Base-by-base conservation (phyloP, 2,888 invertebrate species). In the Amiota mariae region DNA sequence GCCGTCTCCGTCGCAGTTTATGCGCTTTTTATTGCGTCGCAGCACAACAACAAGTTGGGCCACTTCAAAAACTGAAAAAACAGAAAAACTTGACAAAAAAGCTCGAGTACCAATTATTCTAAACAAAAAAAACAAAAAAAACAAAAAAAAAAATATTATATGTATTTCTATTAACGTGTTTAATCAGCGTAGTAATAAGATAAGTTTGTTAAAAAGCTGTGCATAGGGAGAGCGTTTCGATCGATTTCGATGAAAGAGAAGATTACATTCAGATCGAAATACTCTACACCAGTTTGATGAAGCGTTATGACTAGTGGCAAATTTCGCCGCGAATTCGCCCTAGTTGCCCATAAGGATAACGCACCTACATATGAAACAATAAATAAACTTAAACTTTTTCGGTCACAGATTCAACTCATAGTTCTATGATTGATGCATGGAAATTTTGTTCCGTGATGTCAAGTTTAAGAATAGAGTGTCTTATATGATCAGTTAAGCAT, bases 171-270 rank as follows among this genome's bases (percentile, higher is more conserved):
- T 51, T 67, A 68, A 51, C 67, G 24, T 24, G 51, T 54, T 68
- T 68, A 68, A 68, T 68, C 51, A 68, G 51, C 67, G 67, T 68
- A 36, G 36, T 36, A 36, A 36, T 36, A 18, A 68, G 51, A 68
- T 54, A 68, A 51, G 67, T 59, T 36, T 59, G 4, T n/a, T 20
- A 59, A 59, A 59, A 59, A 59, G 20, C 18, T 59, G 59, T 20
- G 59, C 59, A 20, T n/a, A 15, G 54, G n/a, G 54, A 54, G 54
- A 54, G 54, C 20, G 20, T 59, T 59, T 36, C 36, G 6, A 59
- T 59, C 20, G 59, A 59, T 59, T 59, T 20, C 10, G 18, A 18
- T n/a, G 15, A 20, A 15, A 59, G 18, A 59, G 12, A 54, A n/a
- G n/a, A 13, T n/a, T 54, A 13, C 54, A 15, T n/a, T 54, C n/a